Evolutionary conservation across 2,113 vertebrate genomes (phyloP).

Genomic region (Chlamydotis undulata): DNA sequence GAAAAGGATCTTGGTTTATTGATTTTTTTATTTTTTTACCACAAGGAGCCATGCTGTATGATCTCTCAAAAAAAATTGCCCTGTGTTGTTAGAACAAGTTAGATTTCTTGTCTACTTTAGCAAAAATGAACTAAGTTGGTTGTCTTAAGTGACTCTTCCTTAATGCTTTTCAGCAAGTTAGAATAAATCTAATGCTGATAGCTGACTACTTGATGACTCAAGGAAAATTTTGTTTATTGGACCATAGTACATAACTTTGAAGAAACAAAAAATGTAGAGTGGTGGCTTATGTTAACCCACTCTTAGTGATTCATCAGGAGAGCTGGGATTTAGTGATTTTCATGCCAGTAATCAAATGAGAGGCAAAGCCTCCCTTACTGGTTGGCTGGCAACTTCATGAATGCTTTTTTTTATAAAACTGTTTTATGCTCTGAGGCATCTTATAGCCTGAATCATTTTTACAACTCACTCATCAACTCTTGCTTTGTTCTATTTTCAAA

Average conservation of each 20-base stretch:
- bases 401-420: background rate
- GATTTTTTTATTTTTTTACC: background rate
- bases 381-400: background rate
- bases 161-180: background rate
- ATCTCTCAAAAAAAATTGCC: background rate
- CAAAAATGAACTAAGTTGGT: background rate
- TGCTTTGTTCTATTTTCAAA: background rate
- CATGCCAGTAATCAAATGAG: constrained; percentile 46
- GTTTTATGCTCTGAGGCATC: constrained; percentile 10
- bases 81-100: background rate
- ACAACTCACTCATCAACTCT: background rate
- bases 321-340: constrained; percentile 60
- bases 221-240: constrained; percentile 41
- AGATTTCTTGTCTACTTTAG: background rate
- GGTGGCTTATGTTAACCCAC: constrained; percentile 54
- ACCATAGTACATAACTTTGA: constrained; percentile 41
- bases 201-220: constrained; percentile 57
- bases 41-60: background rate
- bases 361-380: constrained; percentile 6
- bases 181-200: constrained; percentile 12
- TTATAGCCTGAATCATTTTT: constrained; percentile 37
- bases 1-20: background rate
- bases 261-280: constrained; percentile 26
- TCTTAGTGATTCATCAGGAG: constrained; percentile 66
- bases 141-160: background rate